These are phyloP conservation scores for Microctonus hyperodae DNA, from an alignment of 2,888 invertebrate species.

Conservation along the genomic window DNA sequence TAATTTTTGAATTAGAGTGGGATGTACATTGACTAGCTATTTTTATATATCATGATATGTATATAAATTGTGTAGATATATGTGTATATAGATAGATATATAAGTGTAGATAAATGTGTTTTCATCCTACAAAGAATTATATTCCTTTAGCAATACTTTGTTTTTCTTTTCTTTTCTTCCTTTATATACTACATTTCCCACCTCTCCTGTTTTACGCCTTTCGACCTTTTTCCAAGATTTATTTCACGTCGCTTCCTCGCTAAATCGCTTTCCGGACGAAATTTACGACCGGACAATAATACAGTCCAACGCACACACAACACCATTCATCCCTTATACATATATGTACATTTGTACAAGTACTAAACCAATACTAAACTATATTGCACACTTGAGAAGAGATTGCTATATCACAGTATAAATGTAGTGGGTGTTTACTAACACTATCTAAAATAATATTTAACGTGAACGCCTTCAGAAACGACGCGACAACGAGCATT, in stretches of 20 bases:
- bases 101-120: background rate
- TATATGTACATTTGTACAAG: background rate
- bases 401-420: background rate
- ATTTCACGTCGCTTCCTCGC: conserved; percentile 61
- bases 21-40: background rate
- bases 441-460: background rate
- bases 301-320: conserved; percentile 33
- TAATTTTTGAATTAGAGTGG: background rate
- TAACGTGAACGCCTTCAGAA: background rate
- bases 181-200: conserved; percentile 10
- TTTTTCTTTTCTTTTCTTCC: conserved; percentile 23
- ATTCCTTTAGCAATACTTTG: background rate
- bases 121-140: background rate
- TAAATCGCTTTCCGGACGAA: conserved; percentile 63
- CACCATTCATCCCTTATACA: background rate
- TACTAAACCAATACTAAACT: conserved; percentile 1
- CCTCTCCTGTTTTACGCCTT: conserved; percentile 58
- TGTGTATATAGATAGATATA: background rate
- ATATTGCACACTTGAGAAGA: conserved; percentile 1
- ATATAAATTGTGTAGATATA: background rate
- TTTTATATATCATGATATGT: background rate
- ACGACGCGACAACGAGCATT: background rate
- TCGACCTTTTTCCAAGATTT: conserved; percentile 63
- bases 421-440: background rate
- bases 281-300: conserved; percentile 62